Evolutionary conservation across 1,140 invertebrate species (phyloP).

Genomic region (Temnothorax nylanderi): DNA sequence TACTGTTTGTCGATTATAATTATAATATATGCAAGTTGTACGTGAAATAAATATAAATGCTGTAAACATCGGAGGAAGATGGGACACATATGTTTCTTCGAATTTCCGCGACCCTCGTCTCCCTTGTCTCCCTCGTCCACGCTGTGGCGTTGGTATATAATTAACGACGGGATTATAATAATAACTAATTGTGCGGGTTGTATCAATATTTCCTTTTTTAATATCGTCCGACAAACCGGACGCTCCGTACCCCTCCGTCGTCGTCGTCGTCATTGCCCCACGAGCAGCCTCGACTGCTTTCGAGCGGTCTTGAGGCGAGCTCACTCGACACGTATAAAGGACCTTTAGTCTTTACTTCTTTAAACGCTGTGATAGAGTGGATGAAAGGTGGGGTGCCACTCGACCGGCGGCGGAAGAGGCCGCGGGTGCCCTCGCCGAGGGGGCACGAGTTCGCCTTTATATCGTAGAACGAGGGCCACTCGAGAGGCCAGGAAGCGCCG

Average conservation of each 20-base stretch:
- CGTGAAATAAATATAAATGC: conserved; percentile 77
- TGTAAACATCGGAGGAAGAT: conserved; percentile 66
- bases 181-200: no score
- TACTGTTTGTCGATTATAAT: conserved; percentile 77
- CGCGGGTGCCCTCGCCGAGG: conserved; percentile 54
- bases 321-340: conserved; percentile 69
- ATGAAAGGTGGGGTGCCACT: conserved; percentile 80
- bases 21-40: conserved; percentile 77
- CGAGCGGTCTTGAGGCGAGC: conserved; percentile 39
- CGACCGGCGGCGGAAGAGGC: conserved; percentile 71
- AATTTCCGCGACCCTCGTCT: background rate
- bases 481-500: conserved; percentile 72
- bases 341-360: conserved; percentile 85
- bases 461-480: conserved; percentile 78
- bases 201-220: background rate
- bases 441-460: conserved; percentile 74
- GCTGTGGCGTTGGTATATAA: no score
- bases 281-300: conserved; percentile 24
- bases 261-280: background rate
- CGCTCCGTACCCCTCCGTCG: background rate
- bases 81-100: background rate
- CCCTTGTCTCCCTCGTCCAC: background rate
- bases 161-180: no score
- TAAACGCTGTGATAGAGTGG: conserved; percentile 85
- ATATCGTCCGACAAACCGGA: background rate